Evolutionary conservation across 2,113 vertebrate species (phyloP).

Genomic region (Brachyhypopomus gauderio): DNA sequence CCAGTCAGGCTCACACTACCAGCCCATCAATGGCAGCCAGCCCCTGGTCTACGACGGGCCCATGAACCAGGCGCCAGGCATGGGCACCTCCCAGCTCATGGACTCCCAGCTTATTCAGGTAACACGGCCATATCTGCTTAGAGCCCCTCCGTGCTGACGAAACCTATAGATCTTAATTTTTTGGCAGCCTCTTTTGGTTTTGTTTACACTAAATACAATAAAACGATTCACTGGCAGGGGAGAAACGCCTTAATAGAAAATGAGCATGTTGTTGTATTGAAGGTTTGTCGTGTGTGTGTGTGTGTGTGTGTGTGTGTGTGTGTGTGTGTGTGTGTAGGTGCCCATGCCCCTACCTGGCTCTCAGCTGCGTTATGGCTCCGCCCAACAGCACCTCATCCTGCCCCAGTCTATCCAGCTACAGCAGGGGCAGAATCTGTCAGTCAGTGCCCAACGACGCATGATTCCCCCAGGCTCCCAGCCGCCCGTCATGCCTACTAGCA

Average conservation of each 20-base stretch:
- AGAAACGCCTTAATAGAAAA: background rate
- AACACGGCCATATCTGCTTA: background rate
- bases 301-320: no score
- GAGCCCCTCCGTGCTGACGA: no score
- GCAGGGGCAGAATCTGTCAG: constrained; percentile 92
- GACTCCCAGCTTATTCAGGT: constrained; percentile 98
- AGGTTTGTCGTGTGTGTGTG: no score
- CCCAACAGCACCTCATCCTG: constrained; percentile 93
- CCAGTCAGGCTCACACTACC: constrained; percentile 92
- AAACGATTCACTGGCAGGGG: no score
- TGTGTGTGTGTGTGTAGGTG: constrained; percentile 71
- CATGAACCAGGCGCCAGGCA: constrained; percentile 86
- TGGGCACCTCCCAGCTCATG: constrained; percentile 96
- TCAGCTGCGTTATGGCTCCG: constrained; percentile 93
- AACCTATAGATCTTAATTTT: no score
- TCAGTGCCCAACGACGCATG: constrained; percentile 89
- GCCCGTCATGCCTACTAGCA: constrained; percentile 82
- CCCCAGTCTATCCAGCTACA: constrained; percentile 97
- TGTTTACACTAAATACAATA: no score
- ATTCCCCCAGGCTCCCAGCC: constrained; percentile 89
- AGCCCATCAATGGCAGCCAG: constrained; percentile 93
- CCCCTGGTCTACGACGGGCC: constrained; percentile 90
- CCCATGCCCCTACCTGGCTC: constrained; percentile 96
- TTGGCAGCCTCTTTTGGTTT: no score
- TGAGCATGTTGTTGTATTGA: background rate